A percentile compares a stretch with the other conserved stretches of the same genome.
Conservation (phyloP, 2,888 invertebrate species). For the Scaptomyza cyrtandrae region DNA sequence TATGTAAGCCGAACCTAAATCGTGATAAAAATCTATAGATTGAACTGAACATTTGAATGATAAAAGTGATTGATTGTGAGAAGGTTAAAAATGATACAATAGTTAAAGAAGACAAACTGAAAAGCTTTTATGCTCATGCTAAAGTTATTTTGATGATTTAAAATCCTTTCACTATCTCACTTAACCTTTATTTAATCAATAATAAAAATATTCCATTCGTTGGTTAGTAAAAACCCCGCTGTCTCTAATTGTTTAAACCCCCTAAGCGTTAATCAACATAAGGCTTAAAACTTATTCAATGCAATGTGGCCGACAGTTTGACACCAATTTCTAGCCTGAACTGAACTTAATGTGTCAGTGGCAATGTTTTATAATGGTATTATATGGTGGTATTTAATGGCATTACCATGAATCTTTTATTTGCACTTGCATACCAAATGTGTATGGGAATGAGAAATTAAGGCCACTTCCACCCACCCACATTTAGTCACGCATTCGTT, state of each 20-base stretch:
- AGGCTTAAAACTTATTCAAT: conserved; percentile 16
- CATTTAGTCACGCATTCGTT: conserved; percentile 43
- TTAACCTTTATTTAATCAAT: not conserved
- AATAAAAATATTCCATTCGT: not conserved
- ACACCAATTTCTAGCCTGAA: conserved; percentile 37
- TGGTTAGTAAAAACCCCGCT: not conserved
- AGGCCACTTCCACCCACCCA: conserved; percentile 22
- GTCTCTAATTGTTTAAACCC: conserved; percentile 10
- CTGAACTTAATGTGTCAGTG: not conserved
- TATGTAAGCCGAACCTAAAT: no score
- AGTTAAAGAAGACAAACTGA: no score
- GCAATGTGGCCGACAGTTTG: conserved; percentile 30
- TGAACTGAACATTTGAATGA: no score
- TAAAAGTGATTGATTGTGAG: not conserved
- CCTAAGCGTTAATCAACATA: no score
- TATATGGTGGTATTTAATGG: conserved; percentile 70
- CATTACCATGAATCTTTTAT: conserved; percentile 74
- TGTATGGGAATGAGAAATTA: conserved; percentile 18
- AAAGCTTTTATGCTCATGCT: no score
- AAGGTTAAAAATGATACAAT: not conserved
- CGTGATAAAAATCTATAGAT: not conserved
- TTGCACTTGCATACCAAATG: conserved; percentile 39
- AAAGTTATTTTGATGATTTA: no score
- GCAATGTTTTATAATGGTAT: conserved; percentile 65
- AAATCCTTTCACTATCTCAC: not conserved